Evolutionary conservation across 2,888 invertebrate species (phyloP).

Genomic region (Aproaerema taeniolella): DNA sequence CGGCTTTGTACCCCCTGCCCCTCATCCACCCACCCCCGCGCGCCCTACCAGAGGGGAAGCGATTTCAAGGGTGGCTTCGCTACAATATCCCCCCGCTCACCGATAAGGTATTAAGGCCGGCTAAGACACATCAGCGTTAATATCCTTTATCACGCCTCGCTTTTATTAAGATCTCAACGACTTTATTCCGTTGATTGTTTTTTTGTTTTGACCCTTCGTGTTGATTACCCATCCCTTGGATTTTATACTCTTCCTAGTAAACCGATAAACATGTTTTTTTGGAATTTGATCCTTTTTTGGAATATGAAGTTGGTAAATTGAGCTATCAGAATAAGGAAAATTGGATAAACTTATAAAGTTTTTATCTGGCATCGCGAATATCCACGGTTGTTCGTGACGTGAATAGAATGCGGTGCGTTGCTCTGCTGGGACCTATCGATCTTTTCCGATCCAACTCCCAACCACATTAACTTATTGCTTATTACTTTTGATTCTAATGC

Average conservation of each 20-base stretch:
- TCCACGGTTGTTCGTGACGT: conserved; percentile 18
- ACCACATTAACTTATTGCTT: conserved; percentile 24
- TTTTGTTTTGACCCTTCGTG: conserved; percentile 7
- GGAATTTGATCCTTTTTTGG: background rate
- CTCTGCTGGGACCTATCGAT: conserved; percentile 21
- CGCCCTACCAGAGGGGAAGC: conserved; percentile 46
- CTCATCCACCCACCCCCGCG: conserved; percentile 27
- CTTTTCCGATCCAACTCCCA: conserved; percentile 14
- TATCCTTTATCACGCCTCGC: conserved; percentile 50
- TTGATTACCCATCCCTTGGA: conserved; percentile 2
- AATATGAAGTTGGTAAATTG: conserved; percentile 28
- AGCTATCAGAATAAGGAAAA: conserved; percentile 30
- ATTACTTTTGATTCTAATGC: conserved; percentile 18
- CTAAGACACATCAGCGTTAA: conserved; percentile 55
- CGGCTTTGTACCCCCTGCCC: conserved; percentile 40
- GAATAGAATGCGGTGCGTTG: conserved; percentile 20
- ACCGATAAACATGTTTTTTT: too few relatives aligned
- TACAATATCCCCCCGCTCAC: conserved; percentile 46
- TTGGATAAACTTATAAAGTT: conserved; percentile 30
- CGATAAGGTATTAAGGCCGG: conserved; percentile 59
- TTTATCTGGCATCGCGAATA: conserved; percentile 30
- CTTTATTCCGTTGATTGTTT: conserved; percentile 43
- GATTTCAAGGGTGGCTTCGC: conserved; percentile 61
- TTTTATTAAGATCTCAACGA: conserved; percentile 42
- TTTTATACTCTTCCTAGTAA: conserved; percentile 6